Conservation (phyloP, 2,797 vertebrate species). For the Caiman crocodilus region DNA sequence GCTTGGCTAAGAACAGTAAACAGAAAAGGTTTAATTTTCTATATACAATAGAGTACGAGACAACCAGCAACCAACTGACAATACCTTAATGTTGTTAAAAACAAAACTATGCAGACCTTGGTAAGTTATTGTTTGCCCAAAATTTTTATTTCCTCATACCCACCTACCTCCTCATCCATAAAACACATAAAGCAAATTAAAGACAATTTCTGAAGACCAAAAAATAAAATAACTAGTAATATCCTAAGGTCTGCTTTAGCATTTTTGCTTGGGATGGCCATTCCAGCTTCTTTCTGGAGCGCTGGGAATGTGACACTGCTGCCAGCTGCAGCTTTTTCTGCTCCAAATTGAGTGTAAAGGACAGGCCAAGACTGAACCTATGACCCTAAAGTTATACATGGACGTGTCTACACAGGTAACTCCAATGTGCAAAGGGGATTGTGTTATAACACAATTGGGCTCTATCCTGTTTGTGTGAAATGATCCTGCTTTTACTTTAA, state of each 20-base stretch:
- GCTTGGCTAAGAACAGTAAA: neutral
- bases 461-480: neutral
- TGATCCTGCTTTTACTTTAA: neutral
- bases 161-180: neutral
- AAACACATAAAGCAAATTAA: neutral
- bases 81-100: neutral
- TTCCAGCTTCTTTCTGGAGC: neutral
- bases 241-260: neutral
- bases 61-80: neutral
- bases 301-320: neutral
- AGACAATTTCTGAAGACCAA: neutral
- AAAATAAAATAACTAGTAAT: neutral
- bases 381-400: neutral
- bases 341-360: neutral
- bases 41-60: neutral
- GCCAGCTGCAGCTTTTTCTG: neutral
- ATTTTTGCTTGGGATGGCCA: neutral
- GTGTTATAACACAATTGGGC: neutral
- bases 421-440: neutral
- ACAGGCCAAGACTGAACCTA: neutral
- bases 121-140: too few relatives aligned
- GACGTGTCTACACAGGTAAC: neutral
- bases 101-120: neutral
- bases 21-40: constrained; percentile 41
- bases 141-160: neutral